Conservation (phyloP, 2,888 invertebrate genomes). For the Perizoma flavofasciatum region DNA sequence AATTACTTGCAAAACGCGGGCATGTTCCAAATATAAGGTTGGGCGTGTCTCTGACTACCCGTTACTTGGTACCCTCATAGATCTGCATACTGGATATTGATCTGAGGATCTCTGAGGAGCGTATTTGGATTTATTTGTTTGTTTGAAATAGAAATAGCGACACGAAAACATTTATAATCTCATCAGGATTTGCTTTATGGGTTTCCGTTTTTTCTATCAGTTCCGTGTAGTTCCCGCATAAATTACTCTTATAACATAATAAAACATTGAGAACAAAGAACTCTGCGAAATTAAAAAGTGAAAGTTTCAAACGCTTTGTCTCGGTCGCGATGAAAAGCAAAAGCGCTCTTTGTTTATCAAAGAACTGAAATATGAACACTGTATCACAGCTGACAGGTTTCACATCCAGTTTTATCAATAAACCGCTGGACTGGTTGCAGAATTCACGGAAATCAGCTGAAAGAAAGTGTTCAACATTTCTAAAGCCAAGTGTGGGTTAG, state of each 20-base stretch:
- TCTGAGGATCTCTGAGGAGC: no score
- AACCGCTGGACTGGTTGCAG: no score
- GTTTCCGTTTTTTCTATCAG: not conserved
- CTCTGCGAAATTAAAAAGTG: constrained; percentile 24
- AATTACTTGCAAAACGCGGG: no score
- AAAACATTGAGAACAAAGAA: constrained; percentile 21
- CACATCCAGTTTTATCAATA: not conserved
- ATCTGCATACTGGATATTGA: no score
- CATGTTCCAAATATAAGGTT: no score
- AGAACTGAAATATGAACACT: constrained; percentile 14
- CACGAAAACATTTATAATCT: not conserved
- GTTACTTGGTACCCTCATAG: no score
- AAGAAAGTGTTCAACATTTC: no score
- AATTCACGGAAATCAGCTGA: no score
- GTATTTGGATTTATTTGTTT: no score
- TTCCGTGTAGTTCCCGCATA: constrained; percentile 9
- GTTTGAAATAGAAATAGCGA: no score
- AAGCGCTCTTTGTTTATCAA: constrained; percentile 18
- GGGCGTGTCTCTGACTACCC: no score
- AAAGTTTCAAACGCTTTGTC: constrained; percentile 29
- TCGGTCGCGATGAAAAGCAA: constrained; percentile 11
- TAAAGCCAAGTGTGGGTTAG: no score
- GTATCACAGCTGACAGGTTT: not conserved
- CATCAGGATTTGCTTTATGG: not conserved
- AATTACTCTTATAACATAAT: constrained; percentile 18